Conservation (phyloP, 2,113 vertebrate genomes). For the Dinomys branickii region DNA sequence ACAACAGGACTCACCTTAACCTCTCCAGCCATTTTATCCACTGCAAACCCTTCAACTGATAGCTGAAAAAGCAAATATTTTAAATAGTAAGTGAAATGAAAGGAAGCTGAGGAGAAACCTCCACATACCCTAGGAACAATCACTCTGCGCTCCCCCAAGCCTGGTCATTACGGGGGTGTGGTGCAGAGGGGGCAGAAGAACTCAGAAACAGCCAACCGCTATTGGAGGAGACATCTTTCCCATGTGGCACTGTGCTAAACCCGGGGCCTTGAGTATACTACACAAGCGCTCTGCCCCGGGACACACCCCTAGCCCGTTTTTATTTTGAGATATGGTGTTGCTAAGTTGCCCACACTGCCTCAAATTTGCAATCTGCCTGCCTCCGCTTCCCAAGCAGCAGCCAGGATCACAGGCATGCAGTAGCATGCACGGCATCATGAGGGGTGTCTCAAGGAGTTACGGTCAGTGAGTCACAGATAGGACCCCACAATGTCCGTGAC, state of each 20-base stretch:
- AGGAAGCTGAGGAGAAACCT: slow-evolving; percentile 30
- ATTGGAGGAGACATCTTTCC: neutral
- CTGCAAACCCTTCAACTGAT: slow-evolving; percentile 96
- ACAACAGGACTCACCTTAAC: slow-evolving; percentile 92
- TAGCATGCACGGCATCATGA: too few relatives aligned
- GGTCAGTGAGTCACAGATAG: neutral
- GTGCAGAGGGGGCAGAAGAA: neutral
- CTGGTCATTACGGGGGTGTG: neutral
- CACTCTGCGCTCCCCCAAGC: neutral
- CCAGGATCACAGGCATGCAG: neutral
- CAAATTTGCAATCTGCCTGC: neutral
- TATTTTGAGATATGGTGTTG: neutral
- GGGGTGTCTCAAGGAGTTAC: neutral
- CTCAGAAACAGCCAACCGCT: neutral
- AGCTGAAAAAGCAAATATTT: slow-evolving; percentile 86
- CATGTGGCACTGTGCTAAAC: too few relatives aligned
- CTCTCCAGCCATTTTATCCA: slow-evolving; percentile 98
- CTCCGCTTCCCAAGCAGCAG: neutral
- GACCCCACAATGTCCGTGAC: neutral
- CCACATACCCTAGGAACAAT: slow-evolving; percentile 16
- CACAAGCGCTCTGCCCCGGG: neutral
- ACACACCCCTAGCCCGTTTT: neutral
- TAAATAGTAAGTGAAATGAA: slow-evolving; percentile 55
- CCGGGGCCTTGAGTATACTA: neutral
- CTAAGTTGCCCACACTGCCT: neutral